Evolutionary conservation across 2,797 vertebrate genomes (phyloP).

Genomic region (Xenops minutus): DNA sequence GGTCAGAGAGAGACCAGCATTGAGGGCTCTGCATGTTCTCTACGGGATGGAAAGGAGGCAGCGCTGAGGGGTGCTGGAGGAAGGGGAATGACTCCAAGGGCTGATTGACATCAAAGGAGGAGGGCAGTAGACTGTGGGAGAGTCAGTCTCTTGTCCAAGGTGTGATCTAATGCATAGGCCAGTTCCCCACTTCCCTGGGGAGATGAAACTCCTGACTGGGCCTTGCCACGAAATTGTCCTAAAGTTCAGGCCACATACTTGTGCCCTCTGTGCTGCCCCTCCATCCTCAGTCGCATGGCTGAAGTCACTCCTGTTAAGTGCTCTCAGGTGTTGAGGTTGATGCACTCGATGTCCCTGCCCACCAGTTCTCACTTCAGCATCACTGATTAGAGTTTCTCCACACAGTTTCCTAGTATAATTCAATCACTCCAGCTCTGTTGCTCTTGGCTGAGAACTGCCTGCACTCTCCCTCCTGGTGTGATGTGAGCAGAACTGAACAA

Average conservation of each 20-base stretch:
- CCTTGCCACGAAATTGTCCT: neutral
- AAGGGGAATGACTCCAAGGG: rapidly evolving
- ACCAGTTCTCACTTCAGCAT: neutral
- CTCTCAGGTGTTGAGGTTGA: neutral
- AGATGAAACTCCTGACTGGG: neutral
- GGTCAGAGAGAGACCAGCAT: neutral
- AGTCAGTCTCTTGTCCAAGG: neutral
- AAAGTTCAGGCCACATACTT: neutral
- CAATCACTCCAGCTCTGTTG: neutral
- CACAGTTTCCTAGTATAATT: neutral
- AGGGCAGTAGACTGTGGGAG: neutral
- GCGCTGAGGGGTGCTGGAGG: neutral
- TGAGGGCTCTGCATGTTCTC: neutral
- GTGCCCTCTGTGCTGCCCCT: neutral
- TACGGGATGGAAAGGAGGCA: neutral
- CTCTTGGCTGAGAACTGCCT: neutral
- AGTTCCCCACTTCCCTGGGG: neutral
- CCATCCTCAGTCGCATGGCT: neutral
- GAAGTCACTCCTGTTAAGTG: neutral
- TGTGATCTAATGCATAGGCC: neutral
- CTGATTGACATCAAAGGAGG: neutral
- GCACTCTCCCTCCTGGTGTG: neutral
- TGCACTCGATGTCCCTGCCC: neutral
- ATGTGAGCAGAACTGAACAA: neutral
- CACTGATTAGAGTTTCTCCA: neutral